Percentiles rank a stretch among this genome's conserved stretches.
phyloP scores from a whole-genome alignment of 2,888 invertebrate genomes.

The Pseudococcus viburni region DNA sequence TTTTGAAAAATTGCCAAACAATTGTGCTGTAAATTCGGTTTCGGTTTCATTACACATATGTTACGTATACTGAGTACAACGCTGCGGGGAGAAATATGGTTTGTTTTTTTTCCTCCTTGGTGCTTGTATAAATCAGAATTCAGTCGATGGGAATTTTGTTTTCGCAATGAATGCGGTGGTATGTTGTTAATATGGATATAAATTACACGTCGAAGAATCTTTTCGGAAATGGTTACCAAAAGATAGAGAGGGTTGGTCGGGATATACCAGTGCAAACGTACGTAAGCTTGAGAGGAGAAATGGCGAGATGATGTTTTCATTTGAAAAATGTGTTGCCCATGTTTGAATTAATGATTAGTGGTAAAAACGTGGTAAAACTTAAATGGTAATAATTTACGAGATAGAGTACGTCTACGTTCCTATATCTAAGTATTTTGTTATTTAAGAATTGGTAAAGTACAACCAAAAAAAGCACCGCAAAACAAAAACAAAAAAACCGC shows the following conservation, averaged over 20 bases:
- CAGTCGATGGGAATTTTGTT: slow-evolving; percentile 19
- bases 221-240: background rate
- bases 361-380: slow-evolving; percentile 28
- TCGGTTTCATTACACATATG: slow-evolving; percentile 42
- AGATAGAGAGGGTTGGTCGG: background rate
- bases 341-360: slow-evolving; percentile 25
- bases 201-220: background rate
- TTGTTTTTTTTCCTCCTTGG: background rate
- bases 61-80: background rate
- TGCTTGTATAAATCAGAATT: slow-evolving; percentile 21
- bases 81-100: slow-evolving; percentile 10
- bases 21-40: slow-evolving; percentile 35
- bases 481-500: background rate
- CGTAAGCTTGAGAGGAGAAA: background rate
- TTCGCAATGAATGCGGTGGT: slow-evolving; percentile 27
- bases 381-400: slow-evolving; percentile 44
- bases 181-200: slow-evolving; percentile 31
- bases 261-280: background rate
- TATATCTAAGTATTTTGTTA: background rate
- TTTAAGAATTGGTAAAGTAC: background rate
- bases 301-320: background rate
- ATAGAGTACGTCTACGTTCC: background rate
- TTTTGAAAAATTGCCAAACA: slow-evolving; percentile 48
- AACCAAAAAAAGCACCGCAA: no score
- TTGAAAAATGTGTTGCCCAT: slow-evolving; percentile 22